Evolutionary conservation across 2,113 vertebrate species (phyloP), one percentile per base, ranked within the genome.

Genomic region (Mugil cephalus): DNA sequence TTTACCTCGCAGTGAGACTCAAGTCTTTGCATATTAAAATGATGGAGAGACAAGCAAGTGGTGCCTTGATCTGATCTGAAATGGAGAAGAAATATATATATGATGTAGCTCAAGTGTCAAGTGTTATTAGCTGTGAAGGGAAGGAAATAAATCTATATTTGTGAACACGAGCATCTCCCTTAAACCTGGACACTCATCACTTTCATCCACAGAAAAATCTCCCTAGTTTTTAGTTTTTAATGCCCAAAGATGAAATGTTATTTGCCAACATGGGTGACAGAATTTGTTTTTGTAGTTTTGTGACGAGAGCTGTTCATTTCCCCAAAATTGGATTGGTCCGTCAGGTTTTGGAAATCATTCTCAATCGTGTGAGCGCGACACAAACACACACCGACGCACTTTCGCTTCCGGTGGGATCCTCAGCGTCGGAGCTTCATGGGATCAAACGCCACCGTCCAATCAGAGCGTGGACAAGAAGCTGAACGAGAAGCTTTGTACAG

Each of bases 351-450:
- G 67, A 64, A 59, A 66, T 53, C 53, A 70, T 43, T 47, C 62
- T 30, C 18, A 38, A 67, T 30, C 64, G 42, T 64, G 34, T 4
- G 6, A 74, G 51, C 60, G 69, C 48, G 58, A 70, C 53, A 15
- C 17, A 24, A 34, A 17, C 50, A 34, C 19, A 21, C 40, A 38
- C 48, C 1, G 5, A 65, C 34, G 47, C 39, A 18, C 64, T 9
- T 34, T 54, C 21, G 13, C 7, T 56, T 13, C 21, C n/a, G 53
- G 4, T 9, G 52, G 83, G 75, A 83, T 56, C 90, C 83, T 91
- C 90, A 83, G 86, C 85, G 1, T 24, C 1, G 19, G 7, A 47
- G 81, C 88, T 70, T 91, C 90, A 91, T 74, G 54, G 79, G 88
- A 74, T 78, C 55, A 86, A 74, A 69, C 47, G 14, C 21, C 35